Evolutionary conservation across 2,888 invertebrate species (phyloP), one percentile per base, ranked within the genome.

Genomic region (Gnatocerus cornutus): DNA sequence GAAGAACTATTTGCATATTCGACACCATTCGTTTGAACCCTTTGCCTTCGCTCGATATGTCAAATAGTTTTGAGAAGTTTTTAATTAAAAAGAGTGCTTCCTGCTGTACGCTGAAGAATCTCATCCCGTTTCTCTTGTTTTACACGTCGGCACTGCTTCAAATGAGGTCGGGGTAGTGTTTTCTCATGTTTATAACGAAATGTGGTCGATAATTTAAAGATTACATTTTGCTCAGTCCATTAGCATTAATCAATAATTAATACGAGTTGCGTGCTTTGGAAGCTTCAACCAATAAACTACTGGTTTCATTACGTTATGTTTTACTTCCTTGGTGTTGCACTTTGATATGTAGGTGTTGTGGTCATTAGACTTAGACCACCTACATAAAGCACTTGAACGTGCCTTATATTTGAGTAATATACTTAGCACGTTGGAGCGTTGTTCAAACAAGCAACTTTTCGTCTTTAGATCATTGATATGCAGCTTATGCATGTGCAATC

Each of bases 191-290:
- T 75, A 74, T 77, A 74, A 68, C 69, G 73, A 73, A 71, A 73
- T 74, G 71, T 68, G 48, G 68, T 61, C 73, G 73, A 77, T 77
- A 77, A 76, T 73, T 75, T 69, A 75, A 74, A 76, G 76, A 76
- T 76, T 72, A 73, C 73, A 71, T 77, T 77, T 73, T 69, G 71
- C 73, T 66, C 75, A 71, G 65, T 73, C 78, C 76, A 78, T 78
- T 77, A 78, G 73, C 77, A 77, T 77, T 75, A 77, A 78, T 78
- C 78, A 78, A 77, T 78, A 78, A 78, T 78, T 78, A 78, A 78
- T 77, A 78, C 75, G 69, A 73, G 73, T 76, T 78, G 77, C 77
- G 76, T 77, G 78, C 74, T 74, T 74, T 73, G 58, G 73, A 71
- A 72, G 72, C 75, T 73, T 50, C 74, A 71, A 65, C 63, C 73